Conservation (phyloP, 1,140 invertebrate genomes). For the Mercenaria mercenaria region DNA sequence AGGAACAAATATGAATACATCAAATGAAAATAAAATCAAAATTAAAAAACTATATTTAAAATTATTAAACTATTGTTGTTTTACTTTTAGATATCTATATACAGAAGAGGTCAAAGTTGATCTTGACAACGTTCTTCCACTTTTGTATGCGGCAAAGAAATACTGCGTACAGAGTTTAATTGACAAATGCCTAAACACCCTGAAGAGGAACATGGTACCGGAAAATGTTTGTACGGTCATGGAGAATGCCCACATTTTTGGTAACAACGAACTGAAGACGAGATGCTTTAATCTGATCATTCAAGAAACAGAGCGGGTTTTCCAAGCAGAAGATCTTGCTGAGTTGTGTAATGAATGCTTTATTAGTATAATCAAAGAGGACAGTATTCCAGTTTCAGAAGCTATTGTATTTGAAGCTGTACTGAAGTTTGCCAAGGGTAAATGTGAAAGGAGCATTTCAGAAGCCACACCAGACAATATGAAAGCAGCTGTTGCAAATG, state of each 20-base stretch:
- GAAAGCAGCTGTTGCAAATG: constrained; percentile 38
- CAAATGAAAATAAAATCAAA: too few relatives aligned
- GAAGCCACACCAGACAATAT: constrained; percentile 55
- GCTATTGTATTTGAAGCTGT: constrained; percentile 56
- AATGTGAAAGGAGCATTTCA: constrained; percentile 46
- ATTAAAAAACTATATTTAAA: too few relatives aligned
- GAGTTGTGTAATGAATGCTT: constrained; percentile 65
- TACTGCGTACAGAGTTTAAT: constrained; percentile 65
- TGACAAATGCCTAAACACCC: constrained; percentile 63
- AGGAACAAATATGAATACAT: too few relatives aligned
- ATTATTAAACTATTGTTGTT: too few relatives aligned
- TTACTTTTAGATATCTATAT: constrained; percentile 70
- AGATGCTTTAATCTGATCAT: constrained; percentile 65
- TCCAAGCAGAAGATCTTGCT: constrained; percentile 52
- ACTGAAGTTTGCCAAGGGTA: constrained; percentile 58
- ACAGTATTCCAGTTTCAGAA: constrained; percentile 58
- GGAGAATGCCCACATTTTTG: constrained; percentile 62
- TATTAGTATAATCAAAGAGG: constrained; percentile 50
- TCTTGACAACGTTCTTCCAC: constrained; percentile 52
- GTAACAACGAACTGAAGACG: constrained; percentile 58
- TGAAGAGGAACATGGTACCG: constrained; percentile 59
- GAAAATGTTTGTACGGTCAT: constrained; percentile 68
- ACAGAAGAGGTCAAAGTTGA: constrained; percentile 62
- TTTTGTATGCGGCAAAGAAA: constrained; percentile 71
- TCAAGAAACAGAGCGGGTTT: constrained; percentile 43